A percentile compares a stretch with the other conserved stretches of the same genome.
Conservation (phyloP, 2,797 vertebrate species). For the Paramormyrops hopkinsi region DNA sequence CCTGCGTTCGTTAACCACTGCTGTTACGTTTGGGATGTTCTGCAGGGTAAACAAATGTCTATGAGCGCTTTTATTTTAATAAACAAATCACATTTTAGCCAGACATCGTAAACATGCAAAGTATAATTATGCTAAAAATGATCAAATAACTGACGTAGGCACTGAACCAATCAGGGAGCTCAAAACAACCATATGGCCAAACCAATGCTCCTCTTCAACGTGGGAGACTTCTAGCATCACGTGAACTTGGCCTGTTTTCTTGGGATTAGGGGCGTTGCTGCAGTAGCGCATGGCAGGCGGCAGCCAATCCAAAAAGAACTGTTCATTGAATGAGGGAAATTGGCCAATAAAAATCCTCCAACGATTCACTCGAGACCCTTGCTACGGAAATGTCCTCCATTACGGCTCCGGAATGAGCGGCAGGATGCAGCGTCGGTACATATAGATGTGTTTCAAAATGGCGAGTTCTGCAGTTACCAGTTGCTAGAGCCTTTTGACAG, state of each 20-base stretch:
- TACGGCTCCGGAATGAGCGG: conserved; percentile 17
- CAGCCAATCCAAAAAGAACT: conserved; percentile 41
- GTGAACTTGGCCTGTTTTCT: conserved; percentile 33
- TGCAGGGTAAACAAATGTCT: neutral
- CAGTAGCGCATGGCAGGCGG: conserved; percentile 30
- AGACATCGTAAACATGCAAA: neutral
- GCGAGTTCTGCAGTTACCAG: conserved; percentile 18
- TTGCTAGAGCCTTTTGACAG: conserved; percentile 30
- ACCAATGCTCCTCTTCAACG: conserved; percentile 22
- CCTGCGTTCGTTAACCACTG: neutral
- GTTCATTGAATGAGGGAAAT: neutral
- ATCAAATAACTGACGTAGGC: conserved; percentile 36
- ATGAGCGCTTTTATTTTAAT: neutral
- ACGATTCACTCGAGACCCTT: neutral
- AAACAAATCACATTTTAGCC: neutral
- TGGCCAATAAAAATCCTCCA: conserved; percentile 39
- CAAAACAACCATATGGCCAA: conserved; percentile 39
- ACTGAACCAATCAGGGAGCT: conserved; percentile 40
- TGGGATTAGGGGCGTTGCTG: conserved; percentile 36
- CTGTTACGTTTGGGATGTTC: neutral
- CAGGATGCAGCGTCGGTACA: neutral
- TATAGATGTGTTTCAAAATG: conserved; percentile 52
- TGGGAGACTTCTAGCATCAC: conserved; percentile 46
- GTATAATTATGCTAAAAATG: neutral
- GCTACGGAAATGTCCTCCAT: conserved; percentile 36